These are phyloP conservation scores for Diarsia rubi DNA, from an alignment of 2,888 invertebrate genomes.

Conservation along the genomic window DNA sequence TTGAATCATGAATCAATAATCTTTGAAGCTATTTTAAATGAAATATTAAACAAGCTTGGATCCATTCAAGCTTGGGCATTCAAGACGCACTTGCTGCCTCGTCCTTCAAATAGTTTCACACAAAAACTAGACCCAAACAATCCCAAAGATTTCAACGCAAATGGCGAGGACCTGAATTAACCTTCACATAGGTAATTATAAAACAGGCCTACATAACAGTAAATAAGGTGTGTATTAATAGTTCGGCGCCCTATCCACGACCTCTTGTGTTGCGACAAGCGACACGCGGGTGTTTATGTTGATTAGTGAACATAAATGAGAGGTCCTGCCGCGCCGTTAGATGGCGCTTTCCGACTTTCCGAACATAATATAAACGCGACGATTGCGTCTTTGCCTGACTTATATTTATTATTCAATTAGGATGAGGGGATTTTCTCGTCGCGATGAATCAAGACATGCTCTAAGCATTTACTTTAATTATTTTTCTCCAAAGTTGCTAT, in stretches of 20 bases:
- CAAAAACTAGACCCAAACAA: slow-evolving; percentile 47
- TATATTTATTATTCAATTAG: neutral
- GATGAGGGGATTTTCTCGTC: neutral
- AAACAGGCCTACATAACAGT: slow-evolving; percentile 64
- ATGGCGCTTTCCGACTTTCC: neutral
- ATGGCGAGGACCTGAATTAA: slow-evolving; percentile 58
- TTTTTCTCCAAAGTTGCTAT: neutral
- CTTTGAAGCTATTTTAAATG: neutral
- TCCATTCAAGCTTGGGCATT: neutral
- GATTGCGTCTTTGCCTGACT: neutral
- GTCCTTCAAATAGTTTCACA: neutral
- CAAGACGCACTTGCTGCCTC: neutral
- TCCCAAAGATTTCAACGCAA: slow-evolving; percentile 48
- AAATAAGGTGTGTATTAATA: slow-evolving; percentile 59
- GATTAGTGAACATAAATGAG: neutral
- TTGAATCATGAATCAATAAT: no score
- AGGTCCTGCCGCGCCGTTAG: neutral
- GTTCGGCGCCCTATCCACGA: slow-evolving; percentile 15
- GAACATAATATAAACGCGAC: neutral
- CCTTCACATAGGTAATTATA: slow-evolving; percentile 57
- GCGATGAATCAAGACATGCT: no score
- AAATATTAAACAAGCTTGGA: neutral
- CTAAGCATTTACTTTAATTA: neutral
- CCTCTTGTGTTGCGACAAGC: neutral
- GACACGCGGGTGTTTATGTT: neutral